phyloP scores from a whole-genome alignment of 2,888 invertebrate species.

The Amiota minor region DNA sequence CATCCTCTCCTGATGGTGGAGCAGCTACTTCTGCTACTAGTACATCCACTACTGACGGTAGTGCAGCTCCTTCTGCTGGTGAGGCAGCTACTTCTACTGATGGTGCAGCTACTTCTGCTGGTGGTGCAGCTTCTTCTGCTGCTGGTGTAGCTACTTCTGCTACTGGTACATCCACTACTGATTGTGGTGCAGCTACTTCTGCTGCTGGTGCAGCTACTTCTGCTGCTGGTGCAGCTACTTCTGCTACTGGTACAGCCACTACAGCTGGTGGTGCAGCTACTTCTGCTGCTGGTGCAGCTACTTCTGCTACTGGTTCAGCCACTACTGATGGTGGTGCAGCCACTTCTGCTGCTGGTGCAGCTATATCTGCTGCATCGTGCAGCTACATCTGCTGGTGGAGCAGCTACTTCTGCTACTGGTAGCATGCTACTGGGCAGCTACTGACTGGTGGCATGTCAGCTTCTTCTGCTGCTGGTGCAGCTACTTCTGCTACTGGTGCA shows the following conservation, averaged over 20 bases:
- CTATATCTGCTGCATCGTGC: background rate
- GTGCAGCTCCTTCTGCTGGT: background rate
- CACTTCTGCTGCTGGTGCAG: background rate
- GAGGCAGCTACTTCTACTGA: background rate
- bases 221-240: too few species aligned
- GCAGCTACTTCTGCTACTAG: background rate
- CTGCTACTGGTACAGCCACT: background rate
- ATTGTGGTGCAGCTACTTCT: background rate
- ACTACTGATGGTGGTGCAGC: background rate
- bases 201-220: background rate
- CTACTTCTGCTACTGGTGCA: background rate
- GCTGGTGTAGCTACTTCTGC: background rate
- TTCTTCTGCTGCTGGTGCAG: background rate
- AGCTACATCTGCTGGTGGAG: background rate
- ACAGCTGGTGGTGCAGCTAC: background rate
- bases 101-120: background rate
- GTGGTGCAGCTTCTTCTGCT: conserved; percentile 5
- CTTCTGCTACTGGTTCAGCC: background rate
- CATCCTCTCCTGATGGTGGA: too few species aligned
- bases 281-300: background rate
- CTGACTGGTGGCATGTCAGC: background rate
- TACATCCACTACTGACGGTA: background rate
- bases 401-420: background rate
- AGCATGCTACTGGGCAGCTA: background rate
- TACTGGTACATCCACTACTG: background rate